Conservation (phyloP, 2,888 invertebrate species). For the Eupithecia tripunctaria region DNA sequence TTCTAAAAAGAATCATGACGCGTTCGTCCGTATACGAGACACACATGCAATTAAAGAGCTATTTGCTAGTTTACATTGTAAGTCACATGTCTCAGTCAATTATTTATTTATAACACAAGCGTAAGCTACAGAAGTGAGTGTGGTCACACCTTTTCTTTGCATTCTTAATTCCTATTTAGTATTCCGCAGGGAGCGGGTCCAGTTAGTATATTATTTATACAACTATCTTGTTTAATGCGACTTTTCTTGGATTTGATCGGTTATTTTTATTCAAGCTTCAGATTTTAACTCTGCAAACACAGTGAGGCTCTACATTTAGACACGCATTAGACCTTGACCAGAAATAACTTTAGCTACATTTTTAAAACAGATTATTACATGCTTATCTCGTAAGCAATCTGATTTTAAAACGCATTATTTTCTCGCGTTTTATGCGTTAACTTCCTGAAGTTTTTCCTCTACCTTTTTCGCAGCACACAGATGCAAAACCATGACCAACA, state of each 20-base stretch:
- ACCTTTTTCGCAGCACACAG: neutral
- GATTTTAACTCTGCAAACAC: neutral
- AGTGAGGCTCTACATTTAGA: neutral
- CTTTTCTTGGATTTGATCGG: neutral
- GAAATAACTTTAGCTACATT: neutral
- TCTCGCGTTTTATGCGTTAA: neutral
- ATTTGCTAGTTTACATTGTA: constrained; percentile 9
- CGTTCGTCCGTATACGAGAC: neutral
- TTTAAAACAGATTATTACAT: neutral
- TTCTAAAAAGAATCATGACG: constrained; percentile 1
- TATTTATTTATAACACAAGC: constrained; percentile 4
- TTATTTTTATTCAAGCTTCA: neutral
- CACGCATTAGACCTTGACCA: neutral
- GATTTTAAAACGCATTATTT: constrained; percentile 7
- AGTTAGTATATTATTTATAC: constrained; percentile 4
- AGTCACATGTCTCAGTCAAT: neutral
- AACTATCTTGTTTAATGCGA: neutral
- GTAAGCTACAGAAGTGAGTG: neutral
- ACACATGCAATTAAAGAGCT: neutral
- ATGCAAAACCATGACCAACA: constrained; percentile 1
- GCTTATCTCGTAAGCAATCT: neutral
- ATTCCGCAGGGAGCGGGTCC: constrained; percentile 10
- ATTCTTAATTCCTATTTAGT: constrained; percentile 9
- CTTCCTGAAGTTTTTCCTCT: neutral
- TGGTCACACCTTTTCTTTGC: constrained; percentile 18